Evolutionary conservation across 2,797 vertebrate genomes (phyloP).

Genomic region (Micropoecilia bifurca): DNA sequence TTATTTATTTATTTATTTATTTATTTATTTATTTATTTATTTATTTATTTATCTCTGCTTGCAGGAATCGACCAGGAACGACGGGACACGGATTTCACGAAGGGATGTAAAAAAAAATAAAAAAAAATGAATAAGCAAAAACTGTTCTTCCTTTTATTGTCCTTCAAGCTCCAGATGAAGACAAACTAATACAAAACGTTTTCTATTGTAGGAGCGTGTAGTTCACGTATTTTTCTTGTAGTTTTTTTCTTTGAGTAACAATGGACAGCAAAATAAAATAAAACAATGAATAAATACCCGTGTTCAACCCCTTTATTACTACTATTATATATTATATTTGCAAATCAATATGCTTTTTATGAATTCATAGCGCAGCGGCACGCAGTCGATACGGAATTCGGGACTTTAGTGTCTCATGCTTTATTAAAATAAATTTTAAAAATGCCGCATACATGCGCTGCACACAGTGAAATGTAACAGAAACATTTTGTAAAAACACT

Average conservation of each 20-base stretch:
- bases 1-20: background rate
- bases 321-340: background rate
- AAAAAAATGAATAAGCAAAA: background rate
- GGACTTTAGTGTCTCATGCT: background rate
- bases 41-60: background rate
- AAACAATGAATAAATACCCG: background rate
- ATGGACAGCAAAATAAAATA: background rate
- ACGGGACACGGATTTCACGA: background rate
- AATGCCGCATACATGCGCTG: background rate
- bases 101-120: background rate
- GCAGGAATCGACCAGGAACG: conserved; percentile 3
- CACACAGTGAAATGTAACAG: background rate
- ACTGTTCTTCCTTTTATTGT: background rate
- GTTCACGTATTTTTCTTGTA: background rate
- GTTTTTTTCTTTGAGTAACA: background rate
- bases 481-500: background rate
- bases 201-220: background rate
- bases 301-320: background rate
- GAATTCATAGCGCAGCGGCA: background rate
- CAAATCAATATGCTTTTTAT: too few species aligned
- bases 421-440: background rate
- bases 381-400: background rate
- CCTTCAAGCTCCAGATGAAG: background rate
- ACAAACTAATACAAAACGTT: too few species aligned
- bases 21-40: too few species aligned